phyloP scores from a whole-genome alignment of 2,113 vertebrate species.

The Saguinus midas region DNA sequence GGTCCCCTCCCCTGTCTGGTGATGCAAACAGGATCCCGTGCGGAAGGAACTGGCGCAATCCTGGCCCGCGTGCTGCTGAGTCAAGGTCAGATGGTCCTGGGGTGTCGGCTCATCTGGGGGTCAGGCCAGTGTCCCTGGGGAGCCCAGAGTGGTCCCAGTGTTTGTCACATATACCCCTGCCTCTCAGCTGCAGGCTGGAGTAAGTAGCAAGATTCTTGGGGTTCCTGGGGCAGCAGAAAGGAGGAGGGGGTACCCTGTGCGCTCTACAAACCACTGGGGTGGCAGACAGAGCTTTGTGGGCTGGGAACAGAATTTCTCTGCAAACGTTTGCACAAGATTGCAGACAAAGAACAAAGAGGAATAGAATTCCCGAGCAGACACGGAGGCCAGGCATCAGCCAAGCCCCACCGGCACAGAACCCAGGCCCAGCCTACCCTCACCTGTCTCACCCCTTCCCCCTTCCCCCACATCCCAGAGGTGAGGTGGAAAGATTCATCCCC shows the following conservation, averaged over 20 bases:
- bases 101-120: rapidly evolving
- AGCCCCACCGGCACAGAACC: background rate
- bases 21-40: background rate
- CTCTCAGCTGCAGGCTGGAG: background rate
- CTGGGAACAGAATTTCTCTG: background rate
- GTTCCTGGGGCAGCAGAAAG: background rate
- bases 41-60: constrained; percentile 8
- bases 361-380: background rate
- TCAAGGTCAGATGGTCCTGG: rapidly evolving
- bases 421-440: background rate
- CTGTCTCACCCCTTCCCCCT: background rate
- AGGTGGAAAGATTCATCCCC: background rate
- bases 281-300: background rate
- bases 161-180: too few species aligned
- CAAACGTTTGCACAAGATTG: background rate
- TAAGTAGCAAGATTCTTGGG: background rate
- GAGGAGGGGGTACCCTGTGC: background rate
- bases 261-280: background rate
- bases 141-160: rapidly evolving
- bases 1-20: background rate
- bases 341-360: background rate
- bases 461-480: background rate
- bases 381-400: background rate
- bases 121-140: background rate
- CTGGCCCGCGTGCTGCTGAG: rapidly evolving